phyloP scores from a whole-genome alignment of 2,797 vertebrate genomes.

The Microctenopoma steveboyesi region DNA sequence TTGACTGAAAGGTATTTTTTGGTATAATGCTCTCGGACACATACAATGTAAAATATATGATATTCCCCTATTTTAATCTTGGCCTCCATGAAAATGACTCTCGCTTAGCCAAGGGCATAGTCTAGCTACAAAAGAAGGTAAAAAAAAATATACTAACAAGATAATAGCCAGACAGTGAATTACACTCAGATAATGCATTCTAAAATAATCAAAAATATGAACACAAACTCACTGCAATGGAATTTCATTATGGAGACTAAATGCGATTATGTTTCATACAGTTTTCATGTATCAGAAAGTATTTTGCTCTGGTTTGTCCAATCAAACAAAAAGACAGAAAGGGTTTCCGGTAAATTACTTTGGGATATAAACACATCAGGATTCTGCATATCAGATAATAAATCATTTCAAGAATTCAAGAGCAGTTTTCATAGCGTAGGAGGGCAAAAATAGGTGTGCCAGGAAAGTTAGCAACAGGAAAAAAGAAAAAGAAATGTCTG shows the following conservation, averaged over 20 bases:
- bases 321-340: conserved; percentile 76
- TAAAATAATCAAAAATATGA: conserved; percentile 82
- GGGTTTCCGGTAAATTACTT: conserved; percentile 77
- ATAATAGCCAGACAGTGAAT: conserved; percentile 78
- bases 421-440: conserved; percentile 71
- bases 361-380: conserved; percentile 78
- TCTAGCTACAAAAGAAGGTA: conserved; percentile 55
- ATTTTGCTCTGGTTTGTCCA: conserved; percentile 71
- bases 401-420: conserved; percentile 73
- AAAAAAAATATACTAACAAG: conserved; percentile 66
- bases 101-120: conserved; percentile 69
- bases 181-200: conserved; percentile 79
- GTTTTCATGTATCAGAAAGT: conserved; percentile 75
- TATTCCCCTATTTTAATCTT: conserved; percentile 76
- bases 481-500: conserved; percentile 52
- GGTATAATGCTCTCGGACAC: conserved; percentile 68
- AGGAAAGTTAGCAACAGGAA: conserved; percentile 68
- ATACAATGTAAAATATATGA: conserved; percentile 65
- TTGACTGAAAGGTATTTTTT: conserved; percentile 55
- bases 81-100: conserved; percentile 52
- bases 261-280: conserved; percentile 78
- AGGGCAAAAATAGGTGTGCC: conserved; percentile 76
- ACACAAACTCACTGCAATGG: conserved; percentile 75
- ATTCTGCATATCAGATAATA: conserved; percentile 74
- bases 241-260: conserved; percentile 79